Conservation (phyloP, 2,888 invertebrate species). For the Pyrrhia umbra region DNA sequence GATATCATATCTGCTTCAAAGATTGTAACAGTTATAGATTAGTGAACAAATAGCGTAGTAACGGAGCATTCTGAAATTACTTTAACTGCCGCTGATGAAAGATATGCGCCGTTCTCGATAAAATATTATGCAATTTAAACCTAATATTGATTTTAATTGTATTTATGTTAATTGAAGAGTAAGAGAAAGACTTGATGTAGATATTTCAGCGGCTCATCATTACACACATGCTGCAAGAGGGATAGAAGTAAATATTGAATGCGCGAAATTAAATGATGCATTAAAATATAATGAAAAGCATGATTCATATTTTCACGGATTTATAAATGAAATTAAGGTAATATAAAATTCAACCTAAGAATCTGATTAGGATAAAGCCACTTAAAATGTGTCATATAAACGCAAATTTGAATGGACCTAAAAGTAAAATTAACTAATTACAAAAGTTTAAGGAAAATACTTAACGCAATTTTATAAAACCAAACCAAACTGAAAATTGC, state of each 20-base stretch:
- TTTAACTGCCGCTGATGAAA: constrained; percentile 18
- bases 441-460: neutral
- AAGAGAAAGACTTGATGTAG: neutral
- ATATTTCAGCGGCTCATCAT: constrained; percentile 8
- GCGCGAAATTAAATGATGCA: constrained; percentile 1
- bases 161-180: constrained; percentile 8
- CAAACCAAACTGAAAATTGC: neutral
- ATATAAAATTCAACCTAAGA: constrained; percentile 41
- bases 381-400: constrained; percentile 23
- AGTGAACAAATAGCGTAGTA: constrained; percentile 16
- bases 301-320: constrained; percentile 18
- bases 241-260: neutral
- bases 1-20: constrained; percentile 54
- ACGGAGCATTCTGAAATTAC: constrained; percentile 16
- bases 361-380: constrained; percentile 15
- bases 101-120: neutral
- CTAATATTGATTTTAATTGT: constrained; percentile 12
- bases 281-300: constrained; percentile 4
- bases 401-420: no score
- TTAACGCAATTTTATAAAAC: constrained; percentile 1
- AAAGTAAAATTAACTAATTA: no score
- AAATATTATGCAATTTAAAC: neutral
- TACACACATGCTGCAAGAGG: neutral
- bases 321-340: constrained; percentile 32
- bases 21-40: constrained; percentile 53